Evolutionary conservation across 1,140 invertebrate species (phyloP), one percentile per base, ranked within the genome.

Genomic region (Philopotamus ludificatus): DNA sequence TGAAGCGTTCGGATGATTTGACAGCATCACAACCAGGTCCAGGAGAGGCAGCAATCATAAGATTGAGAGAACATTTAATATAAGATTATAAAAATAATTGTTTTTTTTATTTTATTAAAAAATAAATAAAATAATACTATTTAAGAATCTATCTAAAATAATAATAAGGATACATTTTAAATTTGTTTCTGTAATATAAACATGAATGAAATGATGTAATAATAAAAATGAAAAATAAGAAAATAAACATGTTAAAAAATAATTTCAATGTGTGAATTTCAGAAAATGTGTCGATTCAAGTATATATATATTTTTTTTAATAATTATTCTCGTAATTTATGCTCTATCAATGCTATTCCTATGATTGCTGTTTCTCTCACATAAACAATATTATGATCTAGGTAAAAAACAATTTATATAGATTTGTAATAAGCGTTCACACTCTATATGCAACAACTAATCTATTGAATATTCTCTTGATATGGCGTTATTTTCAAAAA

Each of bases 1-100:
- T 21, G 15, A 25, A 44, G 42, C 23, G 39, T 60, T 60, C 23
- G n/a, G 57, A 25, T 18, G 57, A 47, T 47, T 60, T 42, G 28
- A 60, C 42, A 16, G 15, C 57, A 60, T 66, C 57, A 49, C 23
- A 41, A 39, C 20, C 66, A 21, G 44, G 73, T 80, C 79, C 79
- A 75, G 76, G 78, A 80, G 79, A 79, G 77, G 79, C 79, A 79
- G 79, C 79, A 81, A 81, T 80, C 78, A 79, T 80, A 76, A 80
- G 77, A 79, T 74, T 74, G 78, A 79, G 79, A 80, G 77, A 81
- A 75, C 78, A 77, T 76, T 78, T 74, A 70, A 77, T 80, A 54
- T 25, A 25, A 28, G 65, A n/a, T 23, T 25, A n/a, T 12, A 54
- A 26, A n/a, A n/a, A 54, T 23, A 54, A 54, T 54, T n/a, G n/a